Conservation (phyloP, 1,140 invertebrate genomes). For the Lordiphosa collinella region DNA sequence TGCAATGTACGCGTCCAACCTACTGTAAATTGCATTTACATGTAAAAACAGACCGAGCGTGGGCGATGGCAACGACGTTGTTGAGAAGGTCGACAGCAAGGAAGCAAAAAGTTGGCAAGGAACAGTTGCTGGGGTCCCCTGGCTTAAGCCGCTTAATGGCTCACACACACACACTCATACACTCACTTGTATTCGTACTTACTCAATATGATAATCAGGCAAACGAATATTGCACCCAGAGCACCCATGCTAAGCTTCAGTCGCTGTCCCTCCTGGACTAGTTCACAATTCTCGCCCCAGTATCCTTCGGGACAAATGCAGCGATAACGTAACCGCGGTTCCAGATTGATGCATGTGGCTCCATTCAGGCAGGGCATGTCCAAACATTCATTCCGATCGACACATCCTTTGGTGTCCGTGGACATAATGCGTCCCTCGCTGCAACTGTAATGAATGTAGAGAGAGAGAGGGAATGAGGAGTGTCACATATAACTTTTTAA, state of each 20-base stretch:
- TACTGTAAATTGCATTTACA: constrained; percentile 69
- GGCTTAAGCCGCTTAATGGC: constrained; percentile 69
- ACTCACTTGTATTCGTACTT: constrained; percentile 69
- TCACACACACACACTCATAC: constrained; percentile 40
- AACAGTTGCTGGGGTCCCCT: background rate
- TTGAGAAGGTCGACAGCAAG: background rate
- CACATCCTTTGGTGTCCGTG: constrained; percentile 82
- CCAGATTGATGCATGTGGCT: constrained; percentile 82
- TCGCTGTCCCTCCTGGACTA: constrained; percentile 83
- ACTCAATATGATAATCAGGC: constrained; percentile 83
- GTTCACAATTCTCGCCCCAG: constrained; percentile 84
- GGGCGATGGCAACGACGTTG: constrained; percentile 11
- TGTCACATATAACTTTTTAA: background rate
- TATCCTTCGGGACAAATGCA: constrained; percentile 83
- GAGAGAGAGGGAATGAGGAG: constrained; percentile 12
- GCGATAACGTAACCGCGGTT: constrained; percentile 81
- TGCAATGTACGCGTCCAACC: constrained; percentile 22
- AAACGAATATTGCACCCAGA: constrained; percentile 83
- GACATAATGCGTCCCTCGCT: constrained; percentile 82
- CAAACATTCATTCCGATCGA: constrained; percentile 83
- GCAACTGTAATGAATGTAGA: constrained; percentile 79
- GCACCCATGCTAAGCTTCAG: constrained; percentile 83
- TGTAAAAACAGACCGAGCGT: constrained; percentile 33
- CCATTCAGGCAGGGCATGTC: constrained; percentile 83
- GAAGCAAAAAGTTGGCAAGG: background rate